Evolutionary conservation across 1,140 invertebrate species (phyloP).

Genomic region (Paraescarpia echinospica): DNA sequence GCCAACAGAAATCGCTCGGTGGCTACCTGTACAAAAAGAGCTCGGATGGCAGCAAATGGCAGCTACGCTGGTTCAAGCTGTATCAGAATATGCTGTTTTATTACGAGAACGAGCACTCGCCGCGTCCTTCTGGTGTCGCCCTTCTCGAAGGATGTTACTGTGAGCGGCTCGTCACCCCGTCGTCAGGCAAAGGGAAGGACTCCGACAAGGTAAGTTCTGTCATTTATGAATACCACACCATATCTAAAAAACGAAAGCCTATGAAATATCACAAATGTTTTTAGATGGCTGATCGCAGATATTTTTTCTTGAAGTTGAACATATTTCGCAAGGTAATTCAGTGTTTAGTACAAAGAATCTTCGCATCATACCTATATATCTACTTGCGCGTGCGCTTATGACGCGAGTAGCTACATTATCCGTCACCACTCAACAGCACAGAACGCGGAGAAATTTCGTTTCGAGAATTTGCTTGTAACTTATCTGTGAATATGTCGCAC

Average conservation of each 20-base stretch:
- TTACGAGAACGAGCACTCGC: slow-evolving; percentile 76
- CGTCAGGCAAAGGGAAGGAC: slow-evolving; percentile 44
- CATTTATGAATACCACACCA: neutral
- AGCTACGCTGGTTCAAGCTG: slow-evolving; percentile 84
- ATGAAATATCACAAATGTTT: neutral
- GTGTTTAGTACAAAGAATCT: neutral
- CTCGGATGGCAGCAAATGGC: slow-evolving; percentile 85
- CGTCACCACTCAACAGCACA: no score
- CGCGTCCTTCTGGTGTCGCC: slow-evolving; percentile 79
- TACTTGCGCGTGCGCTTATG: no score
- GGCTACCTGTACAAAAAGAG: slow-evolving; percentile 85
- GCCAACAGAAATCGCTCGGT: slow-evolving; percentile 70
- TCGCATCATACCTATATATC: no score
- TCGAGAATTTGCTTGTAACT: no score
- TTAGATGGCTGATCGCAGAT: neutral
- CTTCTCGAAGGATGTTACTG: slow-evolving; percentile 89
- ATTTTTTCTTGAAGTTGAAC: neutral
- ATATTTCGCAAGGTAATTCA: neutral
- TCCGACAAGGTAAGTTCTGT: neutral
- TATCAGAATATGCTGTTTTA: slow-evolving; percentile 93
- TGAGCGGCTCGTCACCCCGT: slow-evolving; percentile 69
- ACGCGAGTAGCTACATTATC: no score
- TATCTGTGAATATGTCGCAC: neutral
- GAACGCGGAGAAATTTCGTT: no score
- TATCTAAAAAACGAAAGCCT: no score